Base-by-base conservation (phyloP, 1,140 invertebrate genomes). In the Ridgeia piscesae region DNA sequence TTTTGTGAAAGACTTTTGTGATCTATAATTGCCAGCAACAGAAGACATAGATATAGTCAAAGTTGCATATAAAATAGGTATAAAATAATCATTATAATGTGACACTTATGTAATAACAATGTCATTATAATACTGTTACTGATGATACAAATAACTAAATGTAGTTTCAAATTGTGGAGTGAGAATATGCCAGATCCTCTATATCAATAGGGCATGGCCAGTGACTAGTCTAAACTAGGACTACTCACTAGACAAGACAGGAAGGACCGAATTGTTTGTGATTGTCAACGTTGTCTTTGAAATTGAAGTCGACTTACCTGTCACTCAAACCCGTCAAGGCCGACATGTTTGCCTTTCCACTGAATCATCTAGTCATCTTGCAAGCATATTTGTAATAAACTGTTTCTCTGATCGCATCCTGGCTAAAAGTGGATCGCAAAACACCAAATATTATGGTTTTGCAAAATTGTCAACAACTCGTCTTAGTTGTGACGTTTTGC, bases 291-390 rank as follows among this genome's bases (percentile, higher is more conserved):
- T 42, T 11, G 4, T 42, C 42, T 77, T 77, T 77, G 58, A 77
- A 77, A 77, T 77, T 77, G 58, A 77, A 77, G 58, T 77, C 27
- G 58, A 77, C 58, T 77, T 77, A 77, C 58, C 58, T 77, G 58
- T 77, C 58, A 77, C 58, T 77, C 17, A 77, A 77, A 77, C 58
- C 58, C 58, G 58, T 77, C 58, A 77, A 77, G 27, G 58, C 58
- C 58, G 58, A 77, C 58, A 77, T 77, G 58, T 31, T 77, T 77
- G 58, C 58, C 58, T 77, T 77, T 77, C 58, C 58, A 77, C 58
- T 77, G 14, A 77, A 77, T 77, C 58, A 77, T 77, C 2, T 77
- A 77, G 58, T 21, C 27, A 77, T 77, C 58, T 77, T 77, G 58
- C 14, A 77, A 21, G 58, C 58, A 21, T 77, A 77, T 21, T 77